A percentile compares a stretch with the other conserved stretches of the same genome.
Conservation (phyloP, 37 sponge, comb jelly and placozoan genomes). For the Petrosia ficiformis region DNA sequence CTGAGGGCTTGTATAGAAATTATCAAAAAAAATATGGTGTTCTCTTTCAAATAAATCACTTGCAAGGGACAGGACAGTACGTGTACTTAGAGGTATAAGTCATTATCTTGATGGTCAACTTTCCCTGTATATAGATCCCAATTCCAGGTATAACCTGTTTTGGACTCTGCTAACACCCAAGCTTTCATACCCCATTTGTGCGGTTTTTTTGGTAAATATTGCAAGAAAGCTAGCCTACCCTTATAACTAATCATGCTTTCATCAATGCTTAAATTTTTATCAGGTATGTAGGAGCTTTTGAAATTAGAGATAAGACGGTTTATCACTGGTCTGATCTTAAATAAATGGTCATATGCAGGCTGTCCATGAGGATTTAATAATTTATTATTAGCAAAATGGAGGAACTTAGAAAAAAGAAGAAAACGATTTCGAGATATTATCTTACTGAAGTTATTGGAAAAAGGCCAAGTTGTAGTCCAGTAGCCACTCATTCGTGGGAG, state of each 20-base stretch:
- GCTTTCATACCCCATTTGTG: conserved; percentile 52
- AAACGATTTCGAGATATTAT: conserved; percentile 11
- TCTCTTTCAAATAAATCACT: not conserved
- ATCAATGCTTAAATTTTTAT: conserved; percentile 16
- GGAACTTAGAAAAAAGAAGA: not conserved
- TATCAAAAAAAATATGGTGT: no score
- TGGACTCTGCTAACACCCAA: conserved; percentile 22
- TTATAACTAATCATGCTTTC: conserved; percentile 30
- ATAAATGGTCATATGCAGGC: not conserved
- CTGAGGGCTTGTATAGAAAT: conserved; percentile 45
- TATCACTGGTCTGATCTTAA: conserved; percentile 1
- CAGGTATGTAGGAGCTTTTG: not conserved
- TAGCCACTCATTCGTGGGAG: not conserved
- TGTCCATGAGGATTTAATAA: not conserved
- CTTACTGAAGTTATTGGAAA: not conserved
- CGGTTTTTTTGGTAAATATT: conserved; percentile 31
- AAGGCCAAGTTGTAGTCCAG: conserved; percentile 9
- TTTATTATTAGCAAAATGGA: conserved; percentile 13
- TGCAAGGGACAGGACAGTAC: conserved; percentile 9
- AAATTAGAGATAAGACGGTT: conserved; percentile 4
- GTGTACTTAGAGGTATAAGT: not conserved
- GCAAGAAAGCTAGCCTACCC: conserved; percentile 30
- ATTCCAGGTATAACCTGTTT: conserved; percentile 13
- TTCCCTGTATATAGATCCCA: conserved; percentile 24
- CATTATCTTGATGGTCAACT: not conserved